Percentiles rank a stretch among this genome's conserved stretches.
These are phyloP conservation scores for Ectobius pallidus DNA, from an alignment of 2,888 invertebrate genomes.

Conservation along the genomic window DNA sequence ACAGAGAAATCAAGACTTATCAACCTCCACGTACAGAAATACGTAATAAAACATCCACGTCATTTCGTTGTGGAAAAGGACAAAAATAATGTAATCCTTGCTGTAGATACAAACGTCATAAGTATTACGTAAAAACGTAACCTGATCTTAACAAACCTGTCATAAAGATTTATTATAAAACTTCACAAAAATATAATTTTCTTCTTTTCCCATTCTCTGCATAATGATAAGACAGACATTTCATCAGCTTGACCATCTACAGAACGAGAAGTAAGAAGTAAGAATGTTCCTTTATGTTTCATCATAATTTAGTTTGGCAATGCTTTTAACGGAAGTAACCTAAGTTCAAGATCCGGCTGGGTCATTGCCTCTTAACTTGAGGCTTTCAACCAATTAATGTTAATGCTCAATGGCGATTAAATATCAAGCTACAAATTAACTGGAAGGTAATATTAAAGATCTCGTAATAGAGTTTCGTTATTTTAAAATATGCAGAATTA, in stretches of 20 bases:
- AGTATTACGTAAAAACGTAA: slow-evolving; percentile 7
- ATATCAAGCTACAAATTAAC: neutral
- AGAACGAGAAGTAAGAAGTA: neutral
- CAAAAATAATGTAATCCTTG: neutral
- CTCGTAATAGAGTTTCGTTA: neutral
- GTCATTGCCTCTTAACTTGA: neutral
- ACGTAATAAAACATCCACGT: neutral
- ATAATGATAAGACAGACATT: neutral
- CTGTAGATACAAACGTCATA: slow-evolving; percentile 6
- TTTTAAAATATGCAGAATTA: neutral
- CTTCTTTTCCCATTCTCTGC: neutral
- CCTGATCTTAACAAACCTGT: slow-evolving; percentile 23
- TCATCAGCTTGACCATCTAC: neutral
- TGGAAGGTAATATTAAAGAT: too few relatives aligned
- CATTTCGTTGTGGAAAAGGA: neutral
- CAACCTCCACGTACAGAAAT: neutral
- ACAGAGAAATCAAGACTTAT: neutral
- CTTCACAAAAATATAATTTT: neutral
- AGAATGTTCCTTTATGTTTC: neutral
- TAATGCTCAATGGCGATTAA: neutral
- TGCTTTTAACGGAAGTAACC: too few relatives aligned
- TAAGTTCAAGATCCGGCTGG: slow-evolving; percentile 2
- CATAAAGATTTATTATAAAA: slow-evolving; percentile 17
- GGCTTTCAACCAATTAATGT: neutral
- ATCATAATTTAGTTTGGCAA: neutral